Conservation (phyloP, 2,113 vertebrate genomes). For the Astur gentilis region DNA sequence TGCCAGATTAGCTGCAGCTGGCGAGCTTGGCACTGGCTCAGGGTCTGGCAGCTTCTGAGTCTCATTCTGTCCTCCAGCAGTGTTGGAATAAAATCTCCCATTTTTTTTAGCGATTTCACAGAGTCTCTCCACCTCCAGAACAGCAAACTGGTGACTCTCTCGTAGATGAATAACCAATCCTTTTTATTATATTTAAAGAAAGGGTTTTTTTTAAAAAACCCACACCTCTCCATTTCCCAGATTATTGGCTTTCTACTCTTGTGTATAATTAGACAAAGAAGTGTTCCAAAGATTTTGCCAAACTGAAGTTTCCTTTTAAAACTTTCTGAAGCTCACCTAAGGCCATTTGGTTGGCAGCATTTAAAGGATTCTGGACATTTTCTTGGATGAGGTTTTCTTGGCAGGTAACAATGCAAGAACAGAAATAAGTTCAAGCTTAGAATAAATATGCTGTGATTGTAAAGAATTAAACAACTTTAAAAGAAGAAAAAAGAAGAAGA, state of each 20-base stretch:
- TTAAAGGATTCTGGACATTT: background rate
- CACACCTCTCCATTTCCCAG: background rate
- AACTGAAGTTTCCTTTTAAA: background rate
- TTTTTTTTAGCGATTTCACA: background rate
- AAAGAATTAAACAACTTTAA: background rate
- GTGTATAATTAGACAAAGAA: background rate
- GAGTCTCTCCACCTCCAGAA: background rate
- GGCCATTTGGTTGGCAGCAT: background rate
- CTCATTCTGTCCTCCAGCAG: background rate
- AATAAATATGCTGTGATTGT: background rate
- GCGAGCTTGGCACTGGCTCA: background rate
- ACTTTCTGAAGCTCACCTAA: background rate
- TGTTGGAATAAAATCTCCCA: background rate
- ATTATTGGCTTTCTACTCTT: background rate
- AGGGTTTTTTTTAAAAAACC: background rate
- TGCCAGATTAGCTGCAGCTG: background rate
- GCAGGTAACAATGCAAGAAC: background rate
- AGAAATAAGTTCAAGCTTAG: background rate
- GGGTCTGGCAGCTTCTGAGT: background rate
- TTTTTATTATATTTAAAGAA: background rate
- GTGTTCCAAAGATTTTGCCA: background rate
- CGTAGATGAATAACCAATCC: background rate
- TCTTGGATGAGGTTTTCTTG: slow-evolving; percentile 9
- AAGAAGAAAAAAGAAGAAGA: background rate
- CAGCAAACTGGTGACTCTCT: background rate